Base-by-base conservation (phyloP, 2,797 vertebrate genomes). In the Synanceia verrucosa region DNA sequence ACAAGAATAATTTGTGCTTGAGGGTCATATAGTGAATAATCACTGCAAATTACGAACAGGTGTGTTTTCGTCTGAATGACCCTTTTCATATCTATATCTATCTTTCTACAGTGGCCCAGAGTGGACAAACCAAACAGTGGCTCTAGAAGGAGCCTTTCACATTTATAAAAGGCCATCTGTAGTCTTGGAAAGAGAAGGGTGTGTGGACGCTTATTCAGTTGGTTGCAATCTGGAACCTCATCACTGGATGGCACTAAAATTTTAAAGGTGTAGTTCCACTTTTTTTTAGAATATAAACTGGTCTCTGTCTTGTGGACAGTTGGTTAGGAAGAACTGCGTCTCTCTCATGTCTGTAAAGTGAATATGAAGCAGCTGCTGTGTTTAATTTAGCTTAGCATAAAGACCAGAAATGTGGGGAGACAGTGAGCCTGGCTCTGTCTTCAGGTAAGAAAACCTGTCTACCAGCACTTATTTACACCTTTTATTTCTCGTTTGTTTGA, bases 1-100 rank as follows among this genome's bases (percentile, higher is more conserved):
- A 52, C 59, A 41, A 16, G 41, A 65, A 61, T 69, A 50, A 43
- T 44, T 76, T 78, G 68, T 70, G 82, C 66, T 81, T 73, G 13
- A 70, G 58, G 41, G 39, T 16, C 29, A 3, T 74, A 74, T n/a
- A n/a, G n/a, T n/a, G n/a, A n/a, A n/a, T n/a, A n/a, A n/a, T n/a
- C n/a, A n/a, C n/a, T n/a, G n/a, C n/a, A n/a, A n/a, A n/a, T n/a
- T n/a, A n/a, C n/a, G n/a, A n/a, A n/a, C n/a, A n/a, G n/a, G n/a
- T n/a, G n/a, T n/a, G n/a, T n/a, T n/a, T n/a, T n/a, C n/a, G n/a
- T n/a, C n/a, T n/a, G n/a, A n/a, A n/a, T n/a, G n/a, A n/a, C n/a
- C n/a, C n/a, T n/a, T n/a, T n/a, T n/a, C n/a, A n/a, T n/a, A n/a
- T n/a, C n/a, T n/a, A n/a, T n/a, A n/a, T n/a, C n/a, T n/a, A n/a